phyloP scores from a whole-genome alignment of 2,797 vertebrate genomes.

The Tangara arthus region DNA sequence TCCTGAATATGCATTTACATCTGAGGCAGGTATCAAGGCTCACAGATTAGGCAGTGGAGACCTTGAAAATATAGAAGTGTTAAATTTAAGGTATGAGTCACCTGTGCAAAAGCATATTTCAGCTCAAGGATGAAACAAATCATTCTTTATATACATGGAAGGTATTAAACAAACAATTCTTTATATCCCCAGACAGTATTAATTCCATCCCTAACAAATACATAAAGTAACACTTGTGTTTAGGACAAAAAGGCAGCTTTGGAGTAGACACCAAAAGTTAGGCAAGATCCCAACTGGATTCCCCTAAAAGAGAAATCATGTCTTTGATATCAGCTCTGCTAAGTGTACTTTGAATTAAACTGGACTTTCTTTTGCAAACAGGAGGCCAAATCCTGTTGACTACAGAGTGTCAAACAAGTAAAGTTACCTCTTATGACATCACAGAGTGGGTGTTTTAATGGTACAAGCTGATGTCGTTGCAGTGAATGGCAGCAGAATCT shows the following conservation, averaged over 20 bases:
- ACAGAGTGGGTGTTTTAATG: not conserved
- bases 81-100: not conserved
- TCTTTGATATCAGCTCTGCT: not conserved
- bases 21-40: not conserved
- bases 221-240: not conserved
- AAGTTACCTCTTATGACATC: not conserved
- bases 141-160: not conserved
- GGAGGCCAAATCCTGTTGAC: not conserved
- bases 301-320: not conserved
- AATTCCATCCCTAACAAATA: not conserved
- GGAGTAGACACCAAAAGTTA: not conserved
- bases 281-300: not conserved
- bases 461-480: not conserved
- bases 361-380: not conserved
- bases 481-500: not conserved
- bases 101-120: not conserved
- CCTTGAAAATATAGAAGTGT: not conserved
- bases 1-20: conserved; percentile 20
- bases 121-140: not conserved
- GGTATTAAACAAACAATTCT: not conserved
- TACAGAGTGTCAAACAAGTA: not conserved
- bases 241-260: not conserved
- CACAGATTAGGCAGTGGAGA: not conserved
- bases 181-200: not conserved
- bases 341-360: not conserved